Conservation (phyloP, 2,113 vertebrate species). For the Antidorcas marsupialis region DNA sequence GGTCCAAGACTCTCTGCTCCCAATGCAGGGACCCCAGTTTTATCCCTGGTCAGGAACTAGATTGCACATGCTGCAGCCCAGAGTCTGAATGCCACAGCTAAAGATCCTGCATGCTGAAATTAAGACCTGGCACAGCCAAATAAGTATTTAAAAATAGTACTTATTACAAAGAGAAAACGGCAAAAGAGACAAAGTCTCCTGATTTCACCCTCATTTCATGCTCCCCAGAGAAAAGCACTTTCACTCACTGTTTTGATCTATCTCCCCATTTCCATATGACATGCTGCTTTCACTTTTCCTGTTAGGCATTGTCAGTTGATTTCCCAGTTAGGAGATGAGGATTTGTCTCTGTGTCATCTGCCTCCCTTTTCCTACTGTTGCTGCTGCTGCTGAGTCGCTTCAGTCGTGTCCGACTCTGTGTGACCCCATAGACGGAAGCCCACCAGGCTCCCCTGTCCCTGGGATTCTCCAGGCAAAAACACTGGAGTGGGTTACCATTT, state of each 20-base stretch:
- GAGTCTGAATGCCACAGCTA: background rate
- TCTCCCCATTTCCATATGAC: background rate
- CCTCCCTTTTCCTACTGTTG: background rate
- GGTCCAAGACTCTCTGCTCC: background rate
- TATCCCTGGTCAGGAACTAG: background rate
- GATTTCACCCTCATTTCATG: background rate
- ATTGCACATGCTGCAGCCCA: background rate
- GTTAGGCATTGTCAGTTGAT: background rate
- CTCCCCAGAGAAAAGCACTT: background rate
- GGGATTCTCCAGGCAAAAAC: too few relatives aligned
- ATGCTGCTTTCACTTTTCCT: background rate
- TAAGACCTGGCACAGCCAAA: background rate
- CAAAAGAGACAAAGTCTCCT: background rate
- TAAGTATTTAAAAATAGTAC: background rate
- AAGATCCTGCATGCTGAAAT: background rate
- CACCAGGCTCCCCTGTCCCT: too few relatives aligned
- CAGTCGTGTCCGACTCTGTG: too few relatives aligned
- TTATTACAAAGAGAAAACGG: background rate
- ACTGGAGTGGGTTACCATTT: too few relatives aligned
- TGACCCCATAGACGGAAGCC: too few relatives aligned
- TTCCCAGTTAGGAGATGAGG: background rate
- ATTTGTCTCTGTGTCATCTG: background rate
- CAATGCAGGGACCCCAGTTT: background rate
- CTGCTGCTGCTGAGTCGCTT: too few relatives aligned
- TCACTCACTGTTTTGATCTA: background rate